These are phyloP conservation scores for Motacilla tschutschensis DNA, from an alignment of 2,113 vertebrate species.

Conservation along the genomic window DNA sequence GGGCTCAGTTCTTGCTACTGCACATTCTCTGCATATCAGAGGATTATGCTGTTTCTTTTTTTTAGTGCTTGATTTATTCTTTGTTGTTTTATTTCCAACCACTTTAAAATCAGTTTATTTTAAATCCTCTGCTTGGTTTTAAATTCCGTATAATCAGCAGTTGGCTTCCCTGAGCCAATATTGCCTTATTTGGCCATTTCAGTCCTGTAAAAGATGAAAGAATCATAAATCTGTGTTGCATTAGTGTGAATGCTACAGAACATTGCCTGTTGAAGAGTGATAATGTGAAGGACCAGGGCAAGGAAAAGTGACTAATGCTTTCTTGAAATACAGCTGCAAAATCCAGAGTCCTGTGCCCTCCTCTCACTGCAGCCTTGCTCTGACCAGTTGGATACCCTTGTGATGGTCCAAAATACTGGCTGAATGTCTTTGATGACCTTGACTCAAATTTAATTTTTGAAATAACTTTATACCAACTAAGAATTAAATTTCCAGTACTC, in stretches of 20 bases:
- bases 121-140: slow-evolving; percentile 2
- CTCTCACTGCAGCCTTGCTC: background rate
- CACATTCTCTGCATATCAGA: background rate
- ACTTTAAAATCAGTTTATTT: slow-evolving; percentile 27
- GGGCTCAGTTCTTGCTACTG: background rate
- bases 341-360: background rate
- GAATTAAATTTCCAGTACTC: background rate
- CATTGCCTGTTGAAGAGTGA: background rate
- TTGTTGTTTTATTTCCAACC: slow-evolving; percentile 16
- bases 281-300: background rate
- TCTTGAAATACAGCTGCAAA: background rate
- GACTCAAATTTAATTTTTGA: background rate
- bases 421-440: background rate
- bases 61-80: slow-evolving; percentile 23
- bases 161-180: background rate
- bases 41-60: background rate
- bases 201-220: background rate
- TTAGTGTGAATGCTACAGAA: background rate
- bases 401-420: background rate
- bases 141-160: background rate
- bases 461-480: background rate
- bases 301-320: background rate
- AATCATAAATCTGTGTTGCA: background rate
- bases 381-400: background rate
- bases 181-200: slow-evolving; percentile 28